A percentile compares a stretch with the other conserved stretches of the same genome.
phyloP scores from a whole-genome alignment of 2,888 invertebrate species.

The Exephanes ischioxanthus region DNA sequence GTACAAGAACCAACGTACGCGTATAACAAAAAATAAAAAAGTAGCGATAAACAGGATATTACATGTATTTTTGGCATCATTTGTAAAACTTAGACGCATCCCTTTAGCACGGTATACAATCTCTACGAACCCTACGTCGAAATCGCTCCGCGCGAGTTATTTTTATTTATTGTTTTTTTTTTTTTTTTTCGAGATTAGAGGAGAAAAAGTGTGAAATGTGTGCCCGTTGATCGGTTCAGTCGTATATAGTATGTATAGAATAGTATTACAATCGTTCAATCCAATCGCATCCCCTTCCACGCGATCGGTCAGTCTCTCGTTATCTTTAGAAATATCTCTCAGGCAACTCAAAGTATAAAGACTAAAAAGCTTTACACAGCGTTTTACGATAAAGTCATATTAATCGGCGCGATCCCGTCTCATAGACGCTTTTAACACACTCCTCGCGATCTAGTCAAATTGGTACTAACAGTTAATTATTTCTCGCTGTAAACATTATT shows the following conservation, averaged over 20 bases:
- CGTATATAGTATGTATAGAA: conserved; percentile 38
- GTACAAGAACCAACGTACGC: conserved; percentile 35
- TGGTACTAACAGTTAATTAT: not conserved
- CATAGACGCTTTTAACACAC: conserved; percentile 3
- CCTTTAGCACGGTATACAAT: conserved; percentile 20
- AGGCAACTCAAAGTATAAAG: conserved; percentile 43
- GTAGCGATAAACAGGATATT: conserved; percentile 44
- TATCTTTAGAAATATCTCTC: conserved; percentile 51
- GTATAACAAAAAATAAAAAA: conserved; percentile 11
- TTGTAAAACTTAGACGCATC: conserved; percentile 58
- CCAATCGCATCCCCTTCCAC: conserved; percentile 34
- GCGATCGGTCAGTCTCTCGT: conserved; percentile 63
- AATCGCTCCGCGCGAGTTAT: conserved; percentile 40
- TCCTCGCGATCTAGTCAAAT: not conserved
- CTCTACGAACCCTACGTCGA: conserved; percentile 24
- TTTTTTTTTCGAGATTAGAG: not conserved
- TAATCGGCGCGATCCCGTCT: not conserved
- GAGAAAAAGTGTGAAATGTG: conserved; percentile 36
- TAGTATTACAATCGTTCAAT: conserved; percentile 49
- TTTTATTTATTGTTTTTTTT: not conserved
- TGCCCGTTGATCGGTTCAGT: conserved; percentile 59
- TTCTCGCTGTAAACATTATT: not conserved
- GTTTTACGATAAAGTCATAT: conserved; percentile 40
- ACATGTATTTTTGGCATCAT: conserved; percentile 68
- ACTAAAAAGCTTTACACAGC: conserved; percentile 55